phyloP scores from a whole-genome alignment of 2,888 invertebrate genomes.

The Dendrolimus pini region DNA sequence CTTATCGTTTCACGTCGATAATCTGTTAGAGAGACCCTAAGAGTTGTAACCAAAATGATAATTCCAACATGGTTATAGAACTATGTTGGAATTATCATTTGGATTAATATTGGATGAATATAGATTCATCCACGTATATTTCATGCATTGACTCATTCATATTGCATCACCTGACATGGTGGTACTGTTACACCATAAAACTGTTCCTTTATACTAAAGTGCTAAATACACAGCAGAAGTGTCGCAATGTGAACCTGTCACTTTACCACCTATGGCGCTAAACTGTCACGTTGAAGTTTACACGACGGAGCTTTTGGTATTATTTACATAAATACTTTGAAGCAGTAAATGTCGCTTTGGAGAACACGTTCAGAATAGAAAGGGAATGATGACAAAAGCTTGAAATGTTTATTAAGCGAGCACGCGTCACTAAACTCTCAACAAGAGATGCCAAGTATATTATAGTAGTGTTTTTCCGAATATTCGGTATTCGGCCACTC shows the following conservation, averaged over 20 bases:
- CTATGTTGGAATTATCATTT: no score
- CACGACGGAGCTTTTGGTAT: conserved; percentile 6
- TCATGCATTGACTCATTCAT: no score
- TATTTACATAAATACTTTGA: background rate
- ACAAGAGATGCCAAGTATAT: no score
- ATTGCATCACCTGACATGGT: background rate
- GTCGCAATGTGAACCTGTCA: conserved; percentile 35
- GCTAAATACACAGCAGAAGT: conserved; percentile 14
- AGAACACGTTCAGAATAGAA: background rate
- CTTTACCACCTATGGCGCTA: conserved; percentile 45
- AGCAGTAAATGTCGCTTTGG: background rate
- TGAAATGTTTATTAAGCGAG: conserved; percentile 46
- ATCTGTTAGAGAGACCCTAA: no score
- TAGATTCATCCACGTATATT: no score
- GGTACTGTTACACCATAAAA: background rate
- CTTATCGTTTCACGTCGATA: no score
- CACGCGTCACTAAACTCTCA: conserved; percentile 15
- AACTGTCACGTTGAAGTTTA: conserved; percentile 17
- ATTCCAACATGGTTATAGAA: no score
- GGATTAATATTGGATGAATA: no score
- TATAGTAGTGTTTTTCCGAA: no score
- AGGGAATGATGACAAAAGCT: conserved; percentile 22
- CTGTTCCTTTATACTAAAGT: conserved; percentile 6
- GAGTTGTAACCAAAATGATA: no score
- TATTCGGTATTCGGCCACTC: no score